phyloP scores from a whole-genome alignment of 2,888 invertebrate genomes.

The Muscina levida region DNA sequence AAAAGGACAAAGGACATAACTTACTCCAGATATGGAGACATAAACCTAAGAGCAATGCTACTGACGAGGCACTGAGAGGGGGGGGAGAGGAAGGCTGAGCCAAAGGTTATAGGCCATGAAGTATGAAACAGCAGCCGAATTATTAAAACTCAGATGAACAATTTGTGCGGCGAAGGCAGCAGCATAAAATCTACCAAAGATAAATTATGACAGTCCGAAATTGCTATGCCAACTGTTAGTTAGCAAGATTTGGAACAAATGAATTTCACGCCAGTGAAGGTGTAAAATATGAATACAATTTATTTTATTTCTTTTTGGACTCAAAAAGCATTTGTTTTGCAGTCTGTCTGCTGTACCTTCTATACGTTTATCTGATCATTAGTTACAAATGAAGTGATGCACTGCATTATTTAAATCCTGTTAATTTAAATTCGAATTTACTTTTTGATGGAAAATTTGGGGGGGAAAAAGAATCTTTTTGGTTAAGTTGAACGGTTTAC shows the following conservation, averaged over 20 bases:
- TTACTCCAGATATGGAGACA: constrained; percentile 36
- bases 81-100: constrained; percentile 26
- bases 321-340: constrained; percentile 17
- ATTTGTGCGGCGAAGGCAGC: too few species aligned
- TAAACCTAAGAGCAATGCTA: neutral
- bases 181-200: constrained; percentile 16
- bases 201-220: constrained; percentile 25
- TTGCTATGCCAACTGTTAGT: constrained; percentile 20
- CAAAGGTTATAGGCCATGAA: constrained; percentile 56
- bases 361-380: too few species aligned
- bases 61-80: too few species aligned
- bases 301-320: constrained; percentile 34
- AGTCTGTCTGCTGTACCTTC: too few species aligned
- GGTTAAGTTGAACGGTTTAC: too few species aligned
- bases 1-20: constrained; percentile 48
- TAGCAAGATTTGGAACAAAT: too few species aligned
- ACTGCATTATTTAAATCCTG: too few species aligned
- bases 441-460: too few species aligned
- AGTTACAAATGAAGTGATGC: too few species aligned
- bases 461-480: too few species aligned
- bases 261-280: too few species aligned
- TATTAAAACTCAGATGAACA: constrained; percentile 20
- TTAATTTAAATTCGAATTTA: too few species aligned
- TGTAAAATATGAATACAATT: constrained; percentile 17
- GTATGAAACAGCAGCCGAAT: constrained; percentile 23